Evolutionary conservation across 2,888 invertebrate species (phyloP), one percentile per base, ranked within the genome.

Genomic region (Lymantria dispar): DNA sequence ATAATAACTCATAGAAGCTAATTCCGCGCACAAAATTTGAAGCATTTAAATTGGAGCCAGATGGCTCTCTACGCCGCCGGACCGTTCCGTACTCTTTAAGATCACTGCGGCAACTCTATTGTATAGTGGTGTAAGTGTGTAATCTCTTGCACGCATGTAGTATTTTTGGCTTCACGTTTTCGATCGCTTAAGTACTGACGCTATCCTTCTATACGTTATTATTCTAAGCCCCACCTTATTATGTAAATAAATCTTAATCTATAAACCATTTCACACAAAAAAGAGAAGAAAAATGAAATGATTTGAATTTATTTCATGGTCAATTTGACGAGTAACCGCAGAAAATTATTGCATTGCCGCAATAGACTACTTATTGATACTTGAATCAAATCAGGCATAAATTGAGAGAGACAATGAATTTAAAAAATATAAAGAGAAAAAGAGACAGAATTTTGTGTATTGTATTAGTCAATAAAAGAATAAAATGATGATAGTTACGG

Each of bases 321-420:
- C 88, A 88, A 87, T 88, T 87, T 83, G 79, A 77, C 71, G 74
- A 69, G 76, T 75, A 78, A 85, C 83, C 81, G 70, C 78, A 80
- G 60, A 64, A 63, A 71, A 60, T 53, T 59, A 22, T 52, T 38
- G 54, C 22, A 22, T 56, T 45, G 52, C 50, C 54, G 65, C 67
- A 62, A 64, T 60, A 50, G 56, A 65, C 70, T 73, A 50, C 68
- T 70, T 62, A 85, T 84, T 62, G 80, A 71, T 76, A 76, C 81
- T 82, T 76, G 60, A 87, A 86, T 86, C 77, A 86, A 87, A 86
- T 85, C 56, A 69, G 48, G 39, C 29, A 31, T 40, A 39, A 5
- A 22, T 2, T 22, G 22, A 57, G 37, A 45, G 46, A 22, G 52
- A 57, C 51, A 39, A 37, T 5, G 29, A 15, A 29, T 22, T 0